A percentile compares a stretch with the other conserved stretches of the same genome.
phyloP scores from a whole-genome alignment of 2,888 invertebrate genomes.

The Xanthorhoe spadicearia region DNA sequence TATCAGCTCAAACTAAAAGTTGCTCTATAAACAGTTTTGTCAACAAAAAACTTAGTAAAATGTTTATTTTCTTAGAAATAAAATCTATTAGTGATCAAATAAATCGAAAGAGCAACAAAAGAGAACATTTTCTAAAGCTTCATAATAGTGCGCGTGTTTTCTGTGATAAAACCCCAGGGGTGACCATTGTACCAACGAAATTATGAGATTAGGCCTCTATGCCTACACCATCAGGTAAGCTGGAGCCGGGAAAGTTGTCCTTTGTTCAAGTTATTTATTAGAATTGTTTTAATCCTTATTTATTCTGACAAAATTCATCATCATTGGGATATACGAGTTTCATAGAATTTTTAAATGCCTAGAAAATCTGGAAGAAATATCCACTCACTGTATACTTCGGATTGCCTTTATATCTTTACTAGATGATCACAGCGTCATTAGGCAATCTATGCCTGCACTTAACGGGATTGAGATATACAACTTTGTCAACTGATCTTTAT shows the following conservation, averaged over 20 bases:
- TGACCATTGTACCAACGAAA: conserved; percentile 43
- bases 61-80: neutral
- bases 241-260: conserved; percentile 36
- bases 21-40: no score
- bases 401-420: no score
- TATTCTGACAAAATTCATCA: conserved; percentile 1
- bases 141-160: conserved; percentile 40
- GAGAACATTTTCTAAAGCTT: conserved; percentile 21
- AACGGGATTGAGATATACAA: no score
- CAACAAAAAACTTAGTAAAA: no score
- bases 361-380: no score
- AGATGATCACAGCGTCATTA: no score
- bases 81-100: conserved; percentile 7
- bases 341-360: no score
- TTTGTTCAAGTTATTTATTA: conserved; percentile 36
- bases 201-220: conserved; percentile 48
- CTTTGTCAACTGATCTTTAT: no score
- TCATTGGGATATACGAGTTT: neutral
- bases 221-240: conserved; percentile 36
- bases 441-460: no score
- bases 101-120: conserved; percentile 17
- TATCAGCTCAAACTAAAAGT: no score
- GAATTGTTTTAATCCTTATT: conserved; percentile 22
- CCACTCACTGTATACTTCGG: no score
- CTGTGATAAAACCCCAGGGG: conserved; percentile 38